phyloP scores from a whole-genome alignment of 1,140 invertebrate species.

The Macrocentrus cingulum region DNA sequence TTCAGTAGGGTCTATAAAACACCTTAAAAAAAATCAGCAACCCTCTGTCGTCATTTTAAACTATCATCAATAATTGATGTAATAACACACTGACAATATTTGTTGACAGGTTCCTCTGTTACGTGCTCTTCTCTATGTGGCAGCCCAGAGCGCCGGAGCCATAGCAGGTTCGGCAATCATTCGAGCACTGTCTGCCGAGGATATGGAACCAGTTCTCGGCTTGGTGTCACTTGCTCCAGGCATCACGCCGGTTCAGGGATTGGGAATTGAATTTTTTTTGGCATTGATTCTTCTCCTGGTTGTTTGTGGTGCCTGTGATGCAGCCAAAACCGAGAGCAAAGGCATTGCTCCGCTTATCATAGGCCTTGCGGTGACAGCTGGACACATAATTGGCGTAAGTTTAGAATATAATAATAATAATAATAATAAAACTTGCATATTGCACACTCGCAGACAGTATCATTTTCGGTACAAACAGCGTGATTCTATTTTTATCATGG shows the following conservation, averaged over 20 bases:
- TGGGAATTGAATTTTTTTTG: constrained; percentile 88
- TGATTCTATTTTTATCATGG: no score
- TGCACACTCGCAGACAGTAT: no score
- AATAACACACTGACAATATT: no score
- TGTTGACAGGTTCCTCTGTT: constrained; percentile 61
- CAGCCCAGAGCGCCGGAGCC: constrained; percentile 82
- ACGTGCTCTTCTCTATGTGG: constrained; percentile 76
- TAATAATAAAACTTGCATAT: no score
- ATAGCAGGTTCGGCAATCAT: constrained; percentile 79
- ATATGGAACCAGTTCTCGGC: constrained; percentile 48
- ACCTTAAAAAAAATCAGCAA: no score
- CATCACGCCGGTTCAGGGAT: constrained; percentile 72
- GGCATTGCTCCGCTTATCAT: constrained; percentile 85
- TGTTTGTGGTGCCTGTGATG: constrained; percentile 84
- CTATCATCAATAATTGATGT: no score
- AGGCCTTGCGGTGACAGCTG: constrained; percentile 82
- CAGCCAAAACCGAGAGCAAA: constrained; percentile 71
- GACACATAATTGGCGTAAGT: constrained; percentile 82
- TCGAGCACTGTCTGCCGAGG: constrained; percentile 51
- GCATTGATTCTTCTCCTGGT: constrained; percentile 86
- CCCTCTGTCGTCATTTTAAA: no score
- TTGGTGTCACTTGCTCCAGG: constrained; percentile 67
- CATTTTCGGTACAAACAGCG: no score
- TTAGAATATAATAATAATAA: constrained; percentile 3
- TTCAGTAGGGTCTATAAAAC: no score